Conservation (phyloP, 2,797 vertebrate genomes). For the Fistularia tabacaria region DNA sequence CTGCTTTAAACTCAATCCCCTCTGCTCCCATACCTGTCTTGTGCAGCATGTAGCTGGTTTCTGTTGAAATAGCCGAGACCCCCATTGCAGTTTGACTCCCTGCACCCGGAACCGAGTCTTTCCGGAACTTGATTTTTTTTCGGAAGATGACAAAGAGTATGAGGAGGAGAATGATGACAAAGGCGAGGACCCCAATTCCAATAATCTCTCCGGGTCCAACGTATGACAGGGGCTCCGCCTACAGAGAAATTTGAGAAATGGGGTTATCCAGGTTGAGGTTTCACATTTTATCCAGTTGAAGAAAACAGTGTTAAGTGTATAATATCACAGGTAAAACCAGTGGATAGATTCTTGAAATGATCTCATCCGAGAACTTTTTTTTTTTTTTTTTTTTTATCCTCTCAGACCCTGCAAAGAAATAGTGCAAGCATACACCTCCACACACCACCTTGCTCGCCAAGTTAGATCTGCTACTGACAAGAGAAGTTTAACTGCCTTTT, state of each 20-base stretch:
- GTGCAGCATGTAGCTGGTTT: conserved; percentile 76
- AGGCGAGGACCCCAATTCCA: conserved; percentile 87
- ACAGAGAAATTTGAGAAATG: conserved; percentile 23
- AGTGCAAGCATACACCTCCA: no score
- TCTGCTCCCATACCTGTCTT: conserved; percentile 62
- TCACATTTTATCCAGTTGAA: background rate
- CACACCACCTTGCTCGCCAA: no score
- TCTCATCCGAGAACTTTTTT: no score
- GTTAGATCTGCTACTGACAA: no score
- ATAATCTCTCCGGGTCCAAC: conserved; percentile 93
- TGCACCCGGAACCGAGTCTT: conserved; percentile 80
- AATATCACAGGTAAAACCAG: no score
- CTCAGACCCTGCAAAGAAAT: no score
- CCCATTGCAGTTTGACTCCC: conserved; percentile 77
- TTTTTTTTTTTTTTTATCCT: no score
- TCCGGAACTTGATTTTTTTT: conserved; percentile 87
- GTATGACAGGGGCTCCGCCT: conserved; percentile 86
- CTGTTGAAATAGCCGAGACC: conserved; percentile 84
- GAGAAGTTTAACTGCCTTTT: no score
- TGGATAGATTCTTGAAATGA: no score
- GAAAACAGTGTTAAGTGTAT: no score
- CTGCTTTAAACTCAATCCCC: conserved; percentile 71
- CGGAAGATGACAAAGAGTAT: conserved; percentile 85
- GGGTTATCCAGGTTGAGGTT: background rate
- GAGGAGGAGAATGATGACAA: conserved; percentile 85